These are phyloP conservation scores for Ophiodon elongatus DNA, from an alignment of 2,113 vertebrate species.

Conservation along the genomic window DNA sequence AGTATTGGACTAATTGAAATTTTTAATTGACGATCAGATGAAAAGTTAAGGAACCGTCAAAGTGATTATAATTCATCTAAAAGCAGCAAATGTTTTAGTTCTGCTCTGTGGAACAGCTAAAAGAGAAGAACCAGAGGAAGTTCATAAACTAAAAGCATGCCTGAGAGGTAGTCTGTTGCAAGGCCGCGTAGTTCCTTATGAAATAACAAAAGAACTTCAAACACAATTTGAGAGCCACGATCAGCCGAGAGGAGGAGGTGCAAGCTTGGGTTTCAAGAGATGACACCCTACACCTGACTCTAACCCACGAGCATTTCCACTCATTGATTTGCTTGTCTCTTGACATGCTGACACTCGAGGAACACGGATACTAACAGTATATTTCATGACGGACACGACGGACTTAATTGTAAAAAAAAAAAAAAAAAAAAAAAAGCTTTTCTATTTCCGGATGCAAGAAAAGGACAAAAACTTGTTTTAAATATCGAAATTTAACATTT, in stretches of 20 bases:
- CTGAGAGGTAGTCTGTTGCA: background rate
- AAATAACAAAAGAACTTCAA: background rate
- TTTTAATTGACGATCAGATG: background rate
- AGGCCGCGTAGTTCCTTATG: background rate
- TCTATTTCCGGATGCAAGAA: background rate
- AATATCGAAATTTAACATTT: background rate
- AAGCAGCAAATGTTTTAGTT: too few relatives aligned
- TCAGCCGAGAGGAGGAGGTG: background rate
- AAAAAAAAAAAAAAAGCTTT: background rate
- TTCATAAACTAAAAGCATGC: too few relatives aligned
- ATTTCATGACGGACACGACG: background rate
- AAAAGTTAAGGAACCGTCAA: background rate
- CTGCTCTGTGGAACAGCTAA: too few relatives aligned
- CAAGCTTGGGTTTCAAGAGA: background rate
- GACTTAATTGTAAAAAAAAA: background rate
- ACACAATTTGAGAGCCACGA: background rate
- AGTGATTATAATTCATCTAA: background rate
- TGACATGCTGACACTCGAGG: conserved; percentile 4
- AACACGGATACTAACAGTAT: background rate
- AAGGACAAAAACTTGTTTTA: background rate
- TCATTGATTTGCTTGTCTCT: background rate
- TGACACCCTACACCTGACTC: background rate
- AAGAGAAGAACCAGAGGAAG: too few relatives aligned
- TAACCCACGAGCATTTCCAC: background rate
- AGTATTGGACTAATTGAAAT: too few relatives aligned